Percentiles rank a stretch among this genome's conserved stretches.
Evolutionary conservation across 2,888 invertebrate species (phyloP).

Genomic region (Spilosoma lubricipeda): DNA sequence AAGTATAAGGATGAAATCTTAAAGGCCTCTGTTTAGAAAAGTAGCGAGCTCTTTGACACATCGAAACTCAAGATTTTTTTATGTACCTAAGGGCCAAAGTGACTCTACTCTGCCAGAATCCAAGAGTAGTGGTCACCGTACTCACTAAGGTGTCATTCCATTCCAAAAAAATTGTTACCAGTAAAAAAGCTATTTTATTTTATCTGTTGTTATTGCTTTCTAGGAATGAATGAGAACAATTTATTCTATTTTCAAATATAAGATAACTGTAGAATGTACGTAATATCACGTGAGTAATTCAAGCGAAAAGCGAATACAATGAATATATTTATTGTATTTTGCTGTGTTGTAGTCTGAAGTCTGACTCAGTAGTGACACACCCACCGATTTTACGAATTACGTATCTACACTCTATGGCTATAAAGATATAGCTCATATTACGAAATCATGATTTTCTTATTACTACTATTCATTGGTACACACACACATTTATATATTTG

Average conservation of each 20-base stretch:
- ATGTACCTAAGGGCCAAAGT: too few species aligned
- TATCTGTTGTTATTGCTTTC: neutral
- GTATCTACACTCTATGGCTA: constrained; percentile 29
- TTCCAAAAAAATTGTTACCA: too few species aligned
- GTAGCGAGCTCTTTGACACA: too few species aligned
- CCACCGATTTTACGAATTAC: constrained; percentile 47
- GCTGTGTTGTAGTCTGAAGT: constrained; percentile 26
- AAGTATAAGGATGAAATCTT: too few species aligned
- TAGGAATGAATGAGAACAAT: neutral
- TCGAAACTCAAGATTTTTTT: too few species aligned
- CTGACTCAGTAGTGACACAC: constrained; percentile 59
- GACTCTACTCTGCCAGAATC: too few species aligned
- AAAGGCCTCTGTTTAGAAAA: too few species aligned
- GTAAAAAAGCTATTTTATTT: neutral
- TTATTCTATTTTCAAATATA: neutral
- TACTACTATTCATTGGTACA: constrained; percentile 6
- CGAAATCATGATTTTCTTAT: neutral
- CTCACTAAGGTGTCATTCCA: too few species aligned
- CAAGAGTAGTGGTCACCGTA: too few species aligned
- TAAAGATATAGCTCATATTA: constrained; percentile 57
- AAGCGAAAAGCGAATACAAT: neutral
- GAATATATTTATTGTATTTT: neutral
- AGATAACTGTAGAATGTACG: neutral
- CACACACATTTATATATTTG: constrained; percentile 29
- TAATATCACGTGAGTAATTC: neutral